A percentile compares a stretch with the other conserved stretches of the same genome.
Conservation (phyloP, 2,797 vertebrate species). For the Clarias pachynema region DNA sequence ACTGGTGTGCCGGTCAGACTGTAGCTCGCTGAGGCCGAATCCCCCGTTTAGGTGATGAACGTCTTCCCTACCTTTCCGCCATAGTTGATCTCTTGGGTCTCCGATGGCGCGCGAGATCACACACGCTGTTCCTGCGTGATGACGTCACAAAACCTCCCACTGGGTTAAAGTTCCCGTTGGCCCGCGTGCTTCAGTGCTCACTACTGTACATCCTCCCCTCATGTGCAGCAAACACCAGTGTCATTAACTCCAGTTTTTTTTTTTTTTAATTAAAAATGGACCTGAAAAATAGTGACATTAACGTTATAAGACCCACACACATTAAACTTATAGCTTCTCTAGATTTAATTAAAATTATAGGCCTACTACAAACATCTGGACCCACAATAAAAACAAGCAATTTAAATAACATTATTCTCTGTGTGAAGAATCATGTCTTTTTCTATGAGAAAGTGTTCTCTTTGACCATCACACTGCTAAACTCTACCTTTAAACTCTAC, state of each 20-base stretch:
- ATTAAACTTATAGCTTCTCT: neutral
- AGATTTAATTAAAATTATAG: too few species aligned
- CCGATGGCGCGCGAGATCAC: constrained; percentile 61
- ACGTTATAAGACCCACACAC: neutral
- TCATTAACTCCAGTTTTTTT: neutral
- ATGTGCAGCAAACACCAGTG: neutral
- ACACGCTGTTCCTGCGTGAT: constrained; percentile 39
- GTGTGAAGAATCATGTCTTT: too few species aligned
- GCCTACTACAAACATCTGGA: too few species aligned
- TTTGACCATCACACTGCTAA: too few species aligned
- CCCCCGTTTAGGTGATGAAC: constrained; percentile 51
- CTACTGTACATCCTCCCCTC: too few species aligned
- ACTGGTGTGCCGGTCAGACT: neutral
- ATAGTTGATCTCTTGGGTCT: constrained; percentile 70
- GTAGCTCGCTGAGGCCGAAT: constrained; percentile 20
- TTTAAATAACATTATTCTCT: too few species aligned
- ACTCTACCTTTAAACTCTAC: too few species aligned
- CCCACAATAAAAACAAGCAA: too few species aligned
- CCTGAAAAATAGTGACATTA: neutral
- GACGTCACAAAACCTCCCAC: constrained; percentile 40
- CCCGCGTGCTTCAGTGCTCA: too few species aligned
- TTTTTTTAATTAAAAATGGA: too few species aligned
- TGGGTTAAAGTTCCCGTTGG: neutral
- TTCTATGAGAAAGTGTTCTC: too few species aligned
- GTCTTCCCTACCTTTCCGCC: constrained; percentile 73